Base-by-base conservation (phyloP, 1,140 invertebrate genomes). In the Euura lappo region DNA sequence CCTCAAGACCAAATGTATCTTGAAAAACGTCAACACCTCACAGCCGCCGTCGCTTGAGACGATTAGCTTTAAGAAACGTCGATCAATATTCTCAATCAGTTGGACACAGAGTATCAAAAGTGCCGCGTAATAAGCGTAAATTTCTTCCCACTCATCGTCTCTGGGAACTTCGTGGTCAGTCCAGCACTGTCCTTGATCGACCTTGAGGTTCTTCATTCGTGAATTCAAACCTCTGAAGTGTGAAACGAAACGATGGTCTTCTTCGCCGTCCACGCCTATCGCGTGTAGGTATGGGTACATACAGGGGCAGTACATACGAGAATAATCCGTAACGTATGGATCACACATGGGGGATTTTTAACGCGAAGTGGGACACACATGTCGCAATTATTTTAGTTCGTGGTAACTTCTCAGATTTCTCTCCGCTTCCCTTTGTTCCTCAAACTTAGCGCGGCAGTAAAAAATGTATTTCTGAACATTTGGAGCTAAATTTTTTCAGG, bases 281-380 rank as follows among this genome's bases (percentile, higher is more conserved):
- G 51, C 13, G 13, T 60, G 8, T 8, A 60, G 51, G 51, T 60
- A 60, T 60, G 51, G 47, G 11, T 51, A 28, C 13, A 60, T 60
- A 10, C 51, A 60, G 72, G 71, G 71, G 71, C 69, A 44, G 42
- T 43, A 45, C 71, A 10, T 28, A 47, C 68, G 70, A 67, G 10
- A 47, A 47, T 68, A 45, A 45, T 72, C 44, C 65, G 51, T 3
- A 60, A 3, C 51, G 51, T 60, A n/a, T 60, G 6, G 51, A 6
- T 60, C 51, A 60, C 51, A 60, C 51, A 60, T 60, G 51, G 8
- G 51, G 6, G 13, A n/a, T 8, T 11, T 60, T 60, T 11, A 60
- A n/a, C 66, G 7, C 66, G 66, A 68, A 68, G 66, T 68, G 11
- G 13, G 44, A 28, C 66, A 68, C 13, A 44, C 66, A 44, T 44